Evolutionary conservation across 2,797 vertebrate genomes (phyloP).

Genomic region (Pachyuromys duprasi): DNA sequence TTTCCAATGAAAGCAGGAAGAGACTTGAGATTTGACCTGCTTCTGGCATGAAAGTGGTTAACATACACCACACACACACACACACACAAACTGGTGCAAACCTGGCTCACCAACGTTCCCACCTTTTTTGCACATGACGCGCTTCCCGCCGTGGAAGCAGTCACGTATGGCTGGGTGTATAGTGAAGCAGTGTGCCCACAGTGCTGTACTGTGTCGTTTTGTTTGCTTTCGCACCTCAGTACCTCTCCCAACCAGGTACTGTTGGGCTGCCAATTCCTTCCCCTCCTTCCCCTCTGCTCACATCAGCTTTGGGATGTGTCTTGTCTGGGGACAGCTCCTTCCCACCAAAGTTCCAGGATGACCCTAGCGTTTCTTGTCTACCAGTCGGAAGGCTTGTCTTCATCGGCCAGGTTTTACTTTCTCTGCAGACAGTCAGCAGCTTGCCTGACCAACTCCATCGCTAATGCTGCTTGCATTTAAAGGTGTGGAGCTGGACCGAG

Average conservation of each 20-base stretch:
- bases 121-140: neutral
- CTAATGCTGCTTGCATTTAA: neutral
- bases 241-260: conserved; percentile 53
- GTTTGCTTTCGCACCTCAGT: conserved; percentile 77
- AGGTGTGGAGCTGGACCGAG: neutral
- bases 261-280: neutral
- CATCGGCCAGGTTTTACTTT: neutral
- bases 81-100: conserved; percentile 6
- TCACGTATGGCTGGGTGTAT: conserved; percentile 31
- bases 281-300: neutral
- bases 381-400: neutral
- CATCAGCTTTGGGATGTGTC: neutral
- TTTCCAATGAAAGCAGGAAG: neutral
- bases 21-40: neutral
- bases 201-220: conserved; percentile 2
- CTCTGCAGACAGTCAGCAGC: neutral
- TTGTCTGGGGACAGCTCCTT: neutral
- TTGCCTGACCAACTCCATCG: neutral
- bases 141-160: conserved; percentile 13
- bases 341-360: neutral
- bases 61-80: neutral
- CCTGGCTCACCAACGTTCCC: neutral
- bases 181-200: conserved; percentile 58
- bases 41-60: conserved; percentile 61
- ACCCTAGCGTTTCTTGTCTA: neutral